A percentile compares a stretch with the other conserved stretches of the same genome.
Conservation (phyloP, 2,797 vertebrate genomes). For the Capromys pilorides region DNA sequence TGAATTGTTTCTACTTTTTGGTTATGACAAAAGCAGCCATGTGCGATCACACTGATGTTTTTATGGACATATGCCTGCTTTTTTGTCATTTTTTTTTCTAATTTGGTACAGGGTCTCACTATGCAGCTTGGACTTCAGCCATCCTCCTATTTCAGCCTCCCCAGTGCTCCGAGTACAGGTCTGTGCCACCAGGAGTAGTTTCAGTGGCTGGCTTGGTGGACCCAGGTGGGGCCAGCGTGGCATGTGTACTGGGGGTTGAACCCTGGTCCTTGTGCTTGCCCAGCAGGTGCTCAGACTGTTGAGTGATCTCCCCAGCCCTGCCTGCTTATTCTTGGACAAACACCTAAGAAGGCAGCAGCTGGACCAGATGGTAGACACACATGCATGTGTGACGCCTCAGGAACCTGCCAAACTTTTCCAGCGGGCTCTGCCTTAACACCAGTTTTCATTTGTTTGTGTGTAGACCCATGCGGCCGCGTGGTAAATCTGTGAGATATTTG, state of each 20-base stretch:
- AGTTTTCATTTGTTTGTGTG: constrained; percentile 35
- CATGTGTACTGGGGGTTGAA: no score
- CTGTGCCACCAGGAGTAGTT: no score
- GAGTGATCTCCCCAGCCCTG: no score
- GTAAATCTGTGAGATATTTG: constrained; percentile 8
- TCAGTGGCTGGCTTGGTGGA: no score
- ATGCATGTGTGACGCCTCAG: not conserved
- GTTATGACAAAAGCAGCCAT: not conserved
- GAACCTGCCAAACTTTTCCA: not conserved
- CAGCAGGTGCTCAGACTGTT: no score
- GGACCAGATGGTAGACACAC: not conserved
- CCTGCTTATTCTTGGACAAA: not conserved
- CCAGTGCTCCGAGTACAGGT: no score
- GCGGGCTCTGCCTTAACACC: not conserved
- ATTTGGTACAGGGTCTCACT: no score
- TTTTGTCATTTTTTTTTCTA: no score
- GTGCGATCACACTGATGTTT: not conserved
- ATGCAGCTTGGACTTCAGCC: no score
- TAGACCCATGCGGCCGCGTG: not conserved
- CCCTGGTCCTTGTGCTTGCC: no score
- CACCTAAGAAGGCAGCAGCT: not conserved
- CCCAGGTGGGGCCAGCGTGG: no score
- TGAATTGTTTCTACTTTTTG: not conserved
- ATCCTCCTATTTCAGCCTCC: no score
- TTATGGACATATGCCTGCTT: not conserved